These are phyloP conservation scores for Sigmodon hispidus DNA, from an alignment of 2,113 vertebrate genomes.

Conservation along the genomic window DNA sequence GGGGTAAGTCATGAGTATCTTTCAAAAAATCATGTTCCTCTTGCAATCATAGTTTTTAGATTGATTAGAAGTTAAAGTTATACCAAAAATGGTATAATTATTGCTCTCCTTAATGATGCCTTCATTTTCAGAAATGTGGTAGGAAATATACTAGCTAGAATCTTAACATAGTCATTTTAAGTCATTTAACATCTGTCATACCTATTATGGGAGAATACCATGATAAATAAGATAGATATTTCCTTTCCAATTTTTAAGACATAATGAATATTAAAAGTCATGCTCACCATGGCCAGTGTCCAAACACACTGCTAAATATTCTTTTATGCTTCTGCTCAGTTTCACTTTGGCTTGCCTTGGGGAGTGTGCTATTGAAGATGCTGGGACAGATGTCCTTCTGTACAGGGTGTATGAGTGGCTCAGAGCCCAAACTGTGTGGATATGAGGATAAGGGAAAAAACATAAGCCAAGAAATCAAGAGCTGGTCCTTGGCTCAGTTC, in stretches of 20 bases:
- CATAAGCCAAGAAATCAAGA: background rate
- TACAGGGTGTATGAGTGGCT: background rate
- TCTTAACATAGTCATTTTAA: background rate
- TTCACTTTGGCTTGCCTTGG: constrained; percentile 21
- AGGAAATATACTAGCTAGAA: background rate
- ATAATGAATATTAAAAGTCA: background rate
- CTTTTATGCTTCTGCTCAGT: background rate
- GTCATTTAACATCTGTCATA: too few relatives aligned
- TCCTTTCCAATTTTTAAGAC: constrained; percentile 6
- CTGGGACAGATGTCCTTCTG: background rate
- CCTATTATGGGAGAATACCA: background rate
- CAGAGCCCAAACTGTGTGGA: background rate
- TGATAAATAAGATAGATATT: background rate
- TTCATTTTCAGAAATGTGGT: constrained; percentile 49
- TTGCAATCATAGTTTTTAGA: background rate
- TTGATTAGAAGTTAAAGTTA: constrained; percentile 2
- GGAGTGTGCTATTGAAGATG: background rate
- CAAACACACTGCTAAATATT: background rate
- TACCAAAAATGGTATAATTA: constrained; percentile 16
- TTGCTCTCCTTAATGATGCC: background rate
- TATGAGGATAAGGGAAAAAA: accelerated
- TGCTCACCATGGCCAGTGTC: accelerated
- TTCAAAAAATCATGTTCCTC: constrained; percentile 21
- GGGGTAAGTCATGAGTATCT: constrained; percentile 85
- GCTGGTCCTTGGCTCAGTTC: background rate